Conservation (phyloP, 2,113 vertebrate genomes). For the Microtus oregoni region DNA sequence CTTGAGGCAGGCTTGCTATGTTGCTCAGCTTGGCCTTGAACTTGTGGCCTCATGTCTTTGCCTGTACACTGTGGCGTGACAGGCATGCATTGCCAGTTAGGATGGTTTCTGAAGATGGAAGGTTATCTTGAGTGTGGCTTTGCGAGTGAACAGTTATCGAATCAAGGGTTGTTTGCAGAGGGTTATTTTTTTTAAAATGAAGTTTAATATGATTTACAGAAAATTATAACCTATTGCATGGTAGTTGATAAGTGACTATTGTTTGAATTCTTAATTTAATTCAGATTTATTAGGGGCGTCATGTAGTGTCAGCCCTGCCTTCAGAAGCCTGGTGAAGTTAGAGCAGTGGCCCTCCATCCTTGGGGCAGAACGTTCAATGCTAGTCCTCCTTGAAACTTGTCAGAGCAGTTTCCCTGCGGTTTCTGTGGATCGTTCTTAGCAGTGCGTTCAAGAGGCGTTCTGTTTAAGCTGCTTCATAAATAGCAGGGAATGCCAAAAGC, state of each 20-base stretch:
- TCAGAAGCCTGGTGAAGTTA: conserved; percentile 2
- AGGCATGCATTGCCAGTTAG: neutral
- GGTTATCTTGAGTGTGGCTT: neutral
- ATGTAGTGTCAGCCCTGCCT: conserved; percentile 10
- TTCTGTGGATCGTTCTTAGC: conserved; percentile 27
- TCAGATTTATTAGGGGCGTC: conserved; percentile 52
- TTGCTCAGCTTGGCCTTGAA: neutral
- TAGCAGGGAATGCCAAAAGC: conserved; percentile 60
- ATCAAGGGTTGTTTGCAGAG: neutral
- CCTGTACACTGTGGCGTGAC: neutral
- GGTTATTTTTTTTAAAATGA: neutral
- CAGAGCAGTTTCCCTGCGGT: conserved; percentile 42
- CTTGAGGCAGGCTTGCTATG: neutral
- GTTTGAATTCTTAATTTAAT: conserved; percentile 45
- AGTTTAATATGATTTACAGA: neutral
- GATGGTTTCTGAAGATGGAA: neutral
- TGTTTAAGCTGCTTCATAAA: conserved; percentile 69
- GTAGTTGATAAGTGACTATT: conserved; percentile 7
- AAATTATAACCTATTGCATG: neutral
- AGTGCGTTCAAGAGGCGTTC: conserved; percentile 46
- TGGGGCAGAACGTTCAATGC: neutral
- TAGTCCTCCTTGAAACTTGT: conserved; percentile 11
- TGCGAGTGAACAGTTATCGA: neutral
- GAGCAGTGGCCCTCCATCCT: neutral
- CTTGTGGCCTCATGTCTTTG: neutral